These are phyloP conservation scores for Phrynocephalus versicolor DNA, from an alignment of 2,113 vertebrate genomes.

Conservation along the genomic window DNA sequence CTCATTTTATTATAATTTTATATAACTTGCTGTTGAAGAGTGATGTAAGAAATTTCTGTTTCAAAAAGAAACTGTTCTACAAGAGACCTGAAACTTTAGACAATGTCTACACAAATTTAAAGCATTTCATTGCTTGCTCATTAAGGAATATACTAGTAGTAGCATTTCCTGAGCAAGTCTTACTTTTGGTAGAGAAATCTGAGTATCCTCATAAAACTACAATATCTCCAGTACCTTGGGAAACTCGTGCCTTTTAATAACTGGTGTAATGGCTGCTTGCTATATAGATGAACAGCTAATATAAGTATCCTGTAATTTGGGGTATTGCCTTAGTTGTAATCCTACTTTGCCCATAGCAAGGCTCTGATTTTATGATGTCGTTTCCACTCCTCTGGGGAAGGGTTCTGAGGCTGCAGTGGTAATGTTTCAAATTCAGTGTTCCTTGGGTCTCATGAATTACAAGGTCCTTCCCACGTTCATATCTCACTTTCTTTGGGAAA, in stretches of 20 bases:
- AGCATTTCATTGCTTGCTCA: not conserved
- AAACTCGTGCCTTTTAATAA: not conserved
- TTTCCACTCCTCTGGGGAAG: not conserved
- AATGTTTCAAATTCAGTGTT: not conserved
- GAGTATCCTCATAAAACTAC: slow-evolving; percentile 1
- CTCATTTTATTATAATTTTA: slow-evolving; percentile 33
- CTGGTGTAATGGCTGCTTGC: not conserved
- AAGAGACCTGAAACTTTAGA: slow-evolving; percentile 12
- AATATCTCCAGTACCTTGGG: not conserved
- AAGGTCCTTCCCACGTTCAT: not conserved
- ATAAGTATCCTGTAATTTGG: not conserved
- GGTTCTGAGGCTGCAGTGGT: not conserved
- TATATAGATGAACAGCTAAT: not conserved
- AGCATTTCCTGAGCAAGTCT: not conserved
- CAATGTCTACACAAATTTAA: not conserved
- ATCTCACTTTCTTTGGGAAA: not conserved
- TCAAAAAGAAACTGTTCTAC: not conserved
- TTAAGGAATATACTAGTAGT: not conserved
- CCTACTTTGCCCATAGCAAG: not conserved
- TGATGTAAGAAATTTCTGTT: slow-evolving; percentile 3
- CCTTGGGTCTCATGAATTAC: not conserved
- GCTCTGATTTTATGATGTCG: not conserved
- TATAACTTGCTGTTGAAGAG: slow-evolving; percentile 31
- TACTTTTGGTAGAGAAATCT: not conserved
- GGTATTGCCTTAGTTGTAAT: not conserved